Evolutionary conservation across 2,113 vertebrate species (phyloP), one percentile per base, ranked within the genome.

Genomic region (Setophaga coronata): DNA sequence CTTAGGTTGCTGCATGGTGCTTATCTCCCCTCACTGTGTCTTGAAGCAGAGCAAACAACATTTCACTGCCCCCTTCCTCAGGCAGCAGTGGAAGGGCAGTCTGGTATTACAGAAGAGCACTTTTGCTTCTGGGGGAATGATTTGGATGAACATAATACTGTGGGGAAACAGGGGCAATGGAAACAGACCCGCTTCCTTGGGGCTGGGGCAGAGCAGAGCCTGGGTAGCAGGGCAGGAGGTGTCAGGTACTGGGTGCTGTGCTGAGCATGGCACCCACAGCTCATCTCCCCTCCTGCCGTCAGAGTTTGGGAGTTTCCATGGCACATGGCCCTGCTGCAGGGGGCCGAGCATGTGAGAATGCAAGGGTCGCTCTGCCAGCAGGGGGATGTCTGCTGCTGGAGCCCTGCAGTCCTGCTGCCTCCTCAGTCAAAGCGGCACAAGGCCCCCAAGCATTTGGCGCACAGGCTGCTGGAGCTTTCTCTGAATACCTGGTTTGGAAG

Each of bases 261-360:
- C 54, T 69, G 45, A 42, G 42, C 24, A 12, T 48, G 60, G 31
- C 31, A 60, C 16, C 40, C n/a, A n/a, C 1, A 12, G 42, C 25
- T 88, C 10, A 16, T 54, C 19, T 73, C 12, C 15, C 3, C 21
- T 76, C 33, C n/a, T 71, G 40, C 6, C 7, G 2, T 2, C 0
- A 0, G 6, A 25, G 4, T 28, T 20, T 36, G 34, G 28, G 18
- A 14, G 18, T 72, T 58, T 53, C 42, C 38, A 24, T 0, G 0
- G 34, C 71, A 40, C 82, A 38, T 47, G 74, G 70, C 31, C 29
- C 13, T 5, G 1, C 65, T 34, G 50, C 3, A 2, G 29, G 60
- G 23, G 26, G 21, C 33, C 0, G 0, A 17, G 53, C 33, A 23
- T 7, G 14, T 58, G 14, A 18, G 67, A n/a, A 33, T 58, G 53